These are phyloP conservation scores for Muraenolepis orangiensis DNA, from an alignment of 2,797 vertebrate species.

Conservation along the genomic window DNA sequence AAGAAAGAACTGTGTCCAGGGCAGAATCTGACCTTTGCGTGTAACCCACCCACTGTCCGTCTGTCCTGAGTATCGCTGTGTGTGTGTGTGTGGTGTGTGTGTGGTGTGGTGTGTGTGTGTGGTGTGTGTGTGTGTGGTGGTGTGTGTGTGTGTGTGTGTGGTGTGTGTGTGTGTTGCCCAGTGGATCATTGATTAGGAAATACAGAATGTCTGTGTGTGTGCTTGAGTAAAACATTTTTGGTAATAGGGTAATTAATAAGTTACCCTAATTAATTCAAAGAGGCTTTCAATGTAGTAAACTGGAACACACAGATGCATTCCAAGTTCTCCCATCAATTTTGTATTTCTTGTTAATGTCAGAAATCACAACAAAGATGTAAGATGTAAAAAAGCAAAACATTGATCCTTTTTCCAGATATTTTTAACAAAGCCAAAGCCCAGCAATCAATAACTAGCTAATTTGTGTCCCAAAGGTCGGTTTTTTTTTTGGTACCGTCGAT, in stretches of 20 bases:
- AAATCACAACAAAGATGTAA: no score
- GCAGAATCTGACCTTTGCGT: constrained; percentile 57
- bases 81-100: constrained; percentile 27
- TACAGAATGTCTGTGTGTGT: neutral
- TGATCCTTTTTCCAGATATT: neutral
- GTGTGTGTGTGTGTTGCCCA: no score
- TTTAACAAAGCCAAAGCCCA: constrained; percentile 24
- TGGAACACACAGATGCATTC: neutral
- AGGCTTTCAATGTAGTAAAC: no score
- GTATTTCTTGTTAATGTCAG: no score
- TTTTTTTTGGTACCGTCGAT: constrained; percentile 43
- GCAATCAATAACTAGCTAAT: constrained; percentile 46
- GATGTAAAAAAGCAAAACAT: no score
- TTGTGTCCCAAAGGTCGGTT: constrained; percentile 53
- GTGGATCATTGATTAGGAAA: neutral
- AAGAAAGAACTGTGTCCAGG: constrained; percentile 36
- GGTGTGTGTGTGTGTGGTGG: constrained; percentile 27
- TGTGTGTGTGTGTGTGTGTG: constrained; percentile 2
- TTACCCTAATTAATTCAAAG: no score
- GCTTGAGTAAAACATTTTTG: neutral
- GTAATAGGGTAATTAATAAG: no score
- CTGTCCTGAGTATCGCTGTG: no score
- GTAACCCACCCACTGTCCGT: constrained; percentile 53
- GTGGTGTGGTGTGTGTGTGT: constrained; percentile 26
- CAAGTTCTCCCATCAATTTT: no score